Evolutionary conservation across 2,888 invertebrate genomes (phyloP).

Genomic region (Nomada lathburiana): DNA sequence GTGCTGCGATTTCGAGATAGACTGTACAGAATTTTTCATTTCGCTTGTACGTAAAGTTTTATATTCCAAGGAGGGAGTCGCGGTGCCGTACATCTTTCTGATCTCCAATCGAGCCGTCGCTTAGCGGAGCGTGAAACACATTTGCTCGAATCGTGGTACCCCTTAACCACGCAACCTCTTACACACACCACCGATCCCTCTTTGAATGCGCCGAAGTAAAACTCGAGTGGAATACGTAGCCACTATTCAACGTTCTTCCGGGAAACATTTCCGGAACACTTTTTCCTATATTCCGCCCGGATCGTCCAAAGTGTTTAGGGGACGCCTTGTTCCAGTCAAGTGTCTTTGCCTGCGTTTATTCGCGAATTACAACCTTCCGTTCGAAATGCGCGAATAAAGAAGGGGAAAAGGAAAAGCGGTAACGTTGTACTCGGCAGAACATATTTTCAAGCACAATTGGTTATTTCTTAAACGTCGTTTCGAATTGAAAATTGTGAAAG

Average conservation of each 20-base stretch:
- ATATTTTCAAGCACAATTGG: background rate
- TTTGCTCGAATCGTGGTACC: conserved; percentile 79
- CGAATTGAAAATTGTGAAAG: too few relatives aligned
- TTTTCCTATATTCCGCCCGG: conserved; percentile 35
- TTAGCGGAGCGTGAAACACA: conserved; percentile 83
- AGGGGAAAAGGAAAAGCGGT: background rate
- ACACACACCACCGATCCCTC: conserved; percentile 64
- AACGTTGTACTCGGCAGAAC: background rate
- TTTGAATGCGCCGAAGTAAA: conserved; percentile 58
- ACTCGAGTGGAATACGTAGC: conserved; percentile 53
- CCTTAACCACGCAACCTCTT: conserved; percentile 75
- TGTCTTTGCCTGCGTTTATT: background rate
- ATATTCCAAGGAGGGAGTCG: conserved; percentile 68
- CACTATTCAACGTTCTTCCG: conserved; percentile 38
- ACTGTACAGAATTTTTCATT: conserved; percentile 69
- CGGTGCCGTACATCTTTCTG: conserved; percentile 79
- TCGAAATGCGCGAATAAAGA: background rate
- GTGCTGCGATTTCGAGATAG: conserved; percentile 14
- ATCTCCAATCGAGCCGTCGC: conserved; percentile 83
- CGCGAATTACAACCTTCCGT: background rate
- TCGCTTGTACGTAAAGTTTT: conserved; percentile 72
- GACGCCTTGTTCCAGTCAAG: background rate
- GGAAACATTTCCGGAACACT: conserved; percentile 48
- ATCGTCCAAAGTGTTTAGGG: conserved; percentile 26
- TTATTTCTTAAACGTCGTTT: background rate